Evolutionary conservation across 2,113 vertebrate species (phyloP).

Genomic region (Trogon surrucura): DNA sequence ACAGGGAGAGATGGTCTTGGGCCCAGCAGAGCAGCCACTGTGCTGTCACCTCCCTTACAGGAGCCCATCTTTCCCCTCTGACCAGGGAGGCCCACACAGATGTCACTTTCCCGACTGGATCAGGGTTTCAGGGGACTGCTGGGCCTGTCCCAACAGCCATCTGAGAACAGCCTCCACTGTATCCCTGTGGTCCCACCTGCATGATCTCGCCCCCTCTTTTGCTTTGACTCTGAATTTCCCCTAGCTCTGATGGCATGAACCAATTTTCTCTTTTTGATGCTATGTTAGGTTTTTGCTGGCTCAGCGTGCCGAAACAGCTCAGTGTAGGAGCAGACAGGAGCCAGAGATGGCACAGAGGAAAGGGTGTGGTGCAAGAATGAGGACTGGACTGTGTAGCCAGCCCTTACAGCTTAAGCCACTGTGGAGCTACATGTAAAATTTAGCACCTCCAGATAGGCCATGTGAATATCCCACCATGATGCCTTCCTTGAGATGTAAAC

Average conservation of each 20-base stretch:
- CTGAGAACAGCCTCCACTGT: neutral
- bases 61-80: neutral
- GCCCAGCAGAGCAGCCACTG: neutral
- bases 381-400: neutral
- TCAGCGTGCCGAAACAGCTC: neutral
- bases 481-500: neutral
- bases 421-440: neutral
- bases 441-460: neutral
- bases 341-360: fast-evolving
- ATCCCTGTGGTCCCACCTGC: neutral
- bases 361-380: fast-evolving
- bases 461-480: neutral
- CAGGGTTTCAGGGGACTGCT: neutral
- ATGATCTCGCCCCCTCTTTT: neutral
- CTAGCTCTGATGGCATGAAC: neutral
- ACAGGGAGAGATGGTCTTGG: neutral
- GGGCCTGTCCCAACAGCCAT: neutral
- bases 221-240: neutral
- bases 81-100: neutral
- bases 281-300: neutral
- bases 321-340: neutral
- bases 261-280: neutral
- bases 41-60: neutral
- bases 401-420: neutral
- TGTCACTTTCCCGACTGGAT: neutral